These are phyloP conservation scores for Timema cristinae DNA, from an alignment of 2,888 invertebrate species.

Conservation along the genomic window DNA sequence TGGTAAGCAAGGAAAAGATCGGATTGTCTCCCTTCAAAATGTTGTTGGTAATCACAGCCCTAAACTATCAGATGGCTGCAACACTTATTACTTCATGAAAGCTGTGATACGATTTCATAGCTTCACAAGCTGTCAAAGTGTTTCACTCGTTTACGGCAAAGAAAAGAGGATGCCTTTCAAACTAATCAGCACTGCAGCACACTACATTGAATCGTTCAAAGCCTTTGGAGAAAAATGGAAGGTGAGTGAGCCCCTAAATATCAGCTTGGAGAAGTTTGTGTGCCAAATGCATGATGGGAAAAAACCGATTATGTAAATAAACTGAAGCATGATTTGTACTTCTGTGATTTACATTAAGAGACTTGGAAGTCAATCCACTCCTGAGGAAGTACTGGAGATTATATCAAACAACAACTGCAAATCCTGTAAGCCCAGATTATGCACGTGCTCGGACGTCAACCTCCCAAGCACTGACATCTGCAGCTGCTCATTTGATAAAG, in stretches of 20 bases:
- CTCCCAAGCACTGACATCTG: not conserved
- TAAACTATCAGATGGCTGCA: not conserved
- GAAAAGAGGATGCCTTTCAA: not conserved
- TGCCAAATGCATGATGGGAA: constrained; percentile 4
- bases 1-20: not conserved
- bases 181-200: not conserved
- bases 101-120: not conserved
- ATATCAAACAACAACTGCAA: not conserved
- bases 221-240: not conserved
- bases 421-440: not conserved
- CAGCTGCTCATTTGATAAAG: not conserved
- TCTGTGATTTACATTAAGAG: not conserved
- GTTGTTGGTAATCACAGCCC: too few relatives aligned
- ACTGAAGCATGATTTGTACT: too few relatives aligned
- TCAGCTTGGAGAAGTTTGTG: not conserved
- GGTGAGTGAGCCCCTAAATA: not conserved
- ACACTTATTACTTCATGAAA: not conserved
- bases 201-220: constrained; percentile 8
- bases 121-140: constrained; percentile 2
- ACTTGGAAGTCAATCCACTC: not conserved
- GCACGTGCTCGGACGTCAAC: not conserved
- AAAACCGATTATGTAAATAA: not conserved
- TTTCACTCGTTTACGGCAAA: constrained; percentile 1
- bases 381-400: not conserved
- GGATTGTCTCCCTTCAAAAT: not conserved